Percentiles rank a stretch among this genome's conserved stretches.
phyloP scores from a whole-genome alignment of 2,113 vertebrate species.

The Gallinago jamesoni region DNA sequence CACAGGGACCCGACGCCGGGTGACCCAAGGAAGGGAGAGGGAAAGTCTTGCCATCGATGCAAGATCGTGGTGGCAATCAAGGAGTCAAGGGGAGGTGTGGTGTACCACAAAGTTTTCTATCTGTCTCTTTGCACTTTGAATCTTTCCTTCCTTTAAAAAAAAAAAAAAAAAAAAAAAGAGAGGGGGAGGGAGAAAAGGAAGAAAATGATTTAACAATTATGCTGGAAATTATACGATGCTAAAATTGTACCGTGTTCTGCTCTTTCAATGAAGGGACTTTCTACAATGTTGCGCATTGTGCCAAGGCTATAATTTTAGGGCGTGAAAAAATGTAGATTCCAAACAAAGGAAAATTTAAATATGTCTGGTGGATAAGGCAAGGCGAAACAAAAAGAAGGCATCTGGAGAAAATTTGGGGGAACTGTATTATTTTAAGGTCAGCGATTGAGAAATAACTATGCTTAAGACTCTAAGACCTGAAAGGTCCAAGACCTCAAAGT shows the following conservation, averaged over 20 bases:
- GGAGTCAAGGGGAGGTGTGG: background rate
- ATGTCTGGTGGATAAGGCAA: constrained; percentile 60
- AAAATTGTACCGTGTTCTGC: constrained; percentile 76
- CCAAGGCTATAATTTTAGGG: constrained; percentile 76
- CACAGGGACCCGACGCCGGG: background rate
- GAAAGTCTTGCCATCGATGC: background rate
- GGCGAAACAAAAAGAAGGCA: constrained; percentile 42
- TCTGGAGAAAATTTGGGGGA: constrained; percentile 37
- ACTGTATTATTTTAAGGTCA: constrained; percentile 37
- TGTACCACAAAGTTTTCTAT: background rate
- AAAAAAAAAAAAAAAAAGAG: background rate
- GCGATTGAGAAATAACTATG: constrained; percentile 40
- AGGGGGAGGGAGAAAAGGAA: constrained; percentile 62
- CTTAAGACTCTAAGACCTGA: background rate
- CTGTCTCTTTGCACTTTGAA: constrained; percentile 15
- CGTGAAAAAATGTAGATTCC: constrained; percentile 71
- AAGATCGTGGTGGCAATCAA: background rate
- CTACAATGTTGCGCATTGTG: constrained; percentile 61
- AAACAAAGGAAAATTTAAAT: constrained; percentile 75
- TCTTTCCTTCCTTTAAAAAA: constrained; percentile 3
- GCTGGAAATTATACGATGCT: constrained; percentile 80
- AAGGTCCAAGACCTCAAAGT: background rate
- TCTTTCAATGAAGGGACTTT: constrained; percentile 74
- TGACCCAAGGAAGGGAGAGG: background rate
- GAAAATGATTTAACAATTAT: constrained; percentile 79